These are phyloP conservation scores for Zaprionus gabonicus DNA, from an alignment of 1,140 invertebrate species.

Conservation along the genomic window DNA sequence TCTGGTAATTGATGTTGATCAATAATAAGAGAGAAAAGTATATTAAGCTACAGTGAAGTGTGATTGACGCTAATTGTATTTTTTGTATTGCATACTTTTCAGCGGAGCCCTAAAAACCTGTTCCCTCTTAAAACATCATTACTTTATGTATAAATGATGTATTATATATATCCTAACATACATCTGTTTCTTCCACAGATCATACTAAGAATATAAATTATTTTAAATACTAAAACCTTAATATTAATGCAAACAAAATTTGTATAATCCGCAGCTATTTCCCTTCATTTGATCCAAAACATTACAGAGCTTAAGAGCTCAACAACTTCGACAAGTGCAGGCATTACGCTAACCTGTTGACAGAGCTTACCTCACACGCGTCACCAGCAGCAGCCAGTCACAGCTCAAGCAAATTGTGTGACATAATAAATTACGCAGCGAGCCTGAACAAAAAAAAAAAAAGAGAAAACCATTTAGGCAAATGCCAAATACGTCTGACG, in stretches of 20 bases:
- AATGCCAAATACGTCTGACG: slow-evolving; percentile 30
- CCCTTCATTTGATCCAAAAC: too few species aligned
- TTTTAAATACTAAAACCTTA: not conserved
- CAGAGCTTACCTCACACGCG: slow-evolving; percentile 17
- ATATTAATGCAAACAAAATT: not conserved
- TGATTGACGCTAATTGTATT: too few species aligned
- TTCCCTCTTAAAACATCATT: too few species aligned
- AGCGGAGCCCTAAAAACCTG: too few species aligned
- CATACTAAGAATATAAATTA: too few species aligned
- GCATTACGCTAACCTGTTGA: slow-evolving; percentile 31
- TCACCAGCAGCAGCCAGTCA: not conserved
- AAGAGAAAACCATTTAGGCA: slow-evolving; percentile 55
- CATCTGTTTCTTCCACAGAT: too few species aligned
- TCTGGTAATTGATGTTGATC: too few species aligned
- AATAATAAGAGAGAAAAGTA: too few species aligned
- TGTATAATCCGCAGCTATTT: not conserved
- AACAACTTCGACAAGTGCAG: not conserved
- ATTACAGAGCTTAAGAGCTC: not conserved
- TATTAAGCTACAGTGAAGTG: too few species aligned
- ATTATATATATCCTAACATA: too few species aligned
- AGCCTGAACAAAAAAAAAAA: slow-evolving; percentile 24
- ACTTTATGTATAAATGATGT: too few species aligned
- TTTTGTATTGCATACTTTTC: too few species aligned
- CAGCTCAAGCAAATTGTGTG: slow-evolving; percentile 26
- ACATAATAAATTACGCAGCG: slow-evolving; percentile 38